Base-by-base conservation (phyloP, 2,888 invertebrate genomes). In the Hypercompe scribonia region DNA sequence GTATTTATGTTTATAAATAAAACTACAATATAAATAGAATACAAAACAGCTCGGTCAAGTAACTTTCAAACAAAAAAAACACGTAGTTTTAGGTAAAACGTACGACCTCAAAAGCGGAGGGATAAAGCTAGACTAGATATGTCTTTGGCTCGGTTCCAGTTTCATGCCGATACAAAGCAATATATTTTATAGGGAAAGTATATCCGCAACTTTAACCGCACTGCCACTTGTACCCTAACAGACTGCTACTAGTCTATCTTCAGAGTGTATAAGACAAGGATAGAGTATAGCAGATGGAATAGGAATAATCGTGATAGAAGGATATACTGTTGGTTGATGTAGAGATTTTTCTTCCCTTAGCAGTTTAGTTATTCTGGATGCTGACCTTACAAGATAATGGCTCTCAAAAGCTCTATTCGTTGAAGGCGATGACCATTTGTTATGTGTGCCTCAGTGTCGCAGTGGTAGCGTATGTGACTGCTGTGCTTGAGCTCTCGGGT, bases 131-230 rank as follows among this genome's bases (percentile, higher is more conserved):
- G n/a, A 15, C 36, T 54, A 64, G 21, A 10, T 33, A n/a, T 28
- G 31, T 68, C 36, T 69, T 65, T 72, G 72, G 68, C 68, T 39
- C 39, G 11, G 13, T 65, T 36, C 72, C 72, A 72, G n/a, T 58
- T 68, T 13, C 50, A 39, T 50, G 24, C 31, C 46, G 28, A 72
- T 21, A 58, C 36, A 64, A 36, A 34, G 33, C 50, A 58, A 58
- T 65, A 58, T 69, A 65, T 70, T 70, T 70, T 13, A 33, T 72
- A 64, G 31, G 21, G 13, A 42, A 68, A 64, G 58, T 68, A 65
- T 11, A 54, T 72, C 71, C 36, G 72, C 68, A 68, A 65, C 31
- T 68, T 70, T 67, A 50, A 21, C 63, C 72, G 63, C 50, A 36
- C 33, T 68, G 67, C 13, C 28, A 50, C 61, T 61, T 36, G 31